A percentile compares a stretch with the other conserved stretches of the same genome.
Evolutionary conservation across 2,888 invertebrate species (phyloP).

Genomic region (Dynastes maya): DNA sequence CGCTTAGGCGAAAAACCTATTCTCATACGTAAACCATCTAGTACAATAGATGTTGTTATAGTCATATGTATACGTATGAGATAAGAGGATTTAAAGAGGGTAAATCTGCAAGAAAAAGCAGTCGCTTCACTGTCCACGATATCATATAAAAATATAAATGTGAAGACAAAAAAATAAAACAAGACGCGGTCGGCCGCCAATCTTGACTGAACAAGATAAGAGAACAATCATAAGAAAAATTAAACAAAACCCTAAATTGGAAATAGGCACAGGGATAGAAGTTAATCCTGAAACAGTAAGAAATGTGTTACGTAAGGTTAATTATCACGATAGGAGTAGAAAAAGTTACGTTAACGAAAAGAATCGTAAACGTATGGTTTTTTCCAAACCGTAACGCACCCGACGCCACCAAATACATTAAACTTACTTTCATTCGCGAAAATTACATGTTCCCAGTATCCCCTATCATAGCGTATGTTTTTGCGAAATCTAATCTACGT

Average conservation of each 20-base stretch:
- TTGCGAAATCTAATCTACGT: no score
- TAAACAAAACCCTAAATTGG: neutral
- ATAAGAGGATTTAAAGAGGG: neutral
- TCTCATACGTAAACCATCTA: neutral
- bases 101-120: neutral
- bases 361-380: no score
- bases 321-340: neutral
- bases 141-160: neutral
- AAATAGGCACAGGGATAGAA: no score
- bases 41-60: neutral
- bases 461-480: no score
- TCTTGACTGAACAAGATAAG: neutral
- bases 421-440: no score
- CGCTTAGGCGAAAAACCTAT: neutral
- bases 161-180: no score
- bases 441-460: no score
- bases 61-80: neutral
- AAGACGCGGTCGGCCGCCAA: no score
- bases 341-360: neutral
- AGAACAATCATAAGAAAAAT: slow-evolving; percentile 1
- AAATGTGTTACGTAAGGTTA: neutral
- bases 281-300: neutral
- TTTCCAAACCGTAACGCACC: no score
- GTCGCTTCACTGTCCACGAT: neutral
- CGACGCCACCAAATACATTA: no score